Evolutionary conservation across 1,140 invertebrate genomes (phyloP), one percentile per base, ranked within the genome.

Genomic region (Lordiphosa clarofinis): DNA sequence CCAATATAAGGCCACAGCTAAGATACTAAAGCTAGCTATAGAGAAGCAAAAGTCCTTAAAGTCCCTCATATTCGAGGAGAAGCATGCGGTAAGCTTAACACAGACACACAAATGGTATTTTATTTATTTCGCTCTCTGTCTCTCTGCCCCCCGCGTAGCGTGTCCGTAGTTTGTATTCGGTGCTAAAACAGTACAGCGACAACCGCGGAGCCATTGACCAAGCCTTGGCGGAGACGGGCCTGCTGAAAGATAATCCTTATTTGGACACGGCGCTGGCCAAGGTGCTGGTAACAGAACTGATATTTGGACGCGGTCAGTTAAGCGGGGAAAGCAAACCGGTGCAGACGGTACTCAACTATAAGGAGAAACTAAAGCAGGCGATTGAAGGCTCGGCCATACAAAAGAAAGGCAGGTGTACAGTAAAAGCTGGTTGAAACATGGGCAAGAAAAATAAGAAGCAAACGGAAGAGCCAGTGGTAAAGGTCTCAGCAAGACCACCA

Each of bases 231-330:
- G 40, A 91, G 59, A 92, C 91, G 49, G 84, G 91, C 79, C 89
- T 95, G 55, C 89, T 96, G 33, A 88, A 91, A 56, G 93, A 94
- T 56, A 93, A 95, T 84, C 88, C 92, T 13, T 90, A 92, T 44
- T 90, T 96, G 61, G 92, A 96, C 81, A 90, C 91, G 2, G 92
- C 92, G 90, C 87, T 97, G 44, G 93, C 94, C 1, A 92, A 91
- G 89, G 90, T 96, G 71, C 90, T 97, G 4, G 93, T 96, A 58
- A 93, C 94, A 37, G 96, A 97, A 89, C 89, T 96, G 19, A 87
- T 97, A n/a, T 95, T 94, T 91, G 94, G 95, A 38, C 94, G 95
- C 89, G 91, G 92, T 87, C 56, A 78, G n/a, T 89, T 96, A 9
- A 91, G 91, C 49, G 91, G 92, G 10, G 90, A 93, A 42, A 92